Conservation (phyloP, 2,113 vertebrate species). For the Ochotona curzoniae region DNA sequence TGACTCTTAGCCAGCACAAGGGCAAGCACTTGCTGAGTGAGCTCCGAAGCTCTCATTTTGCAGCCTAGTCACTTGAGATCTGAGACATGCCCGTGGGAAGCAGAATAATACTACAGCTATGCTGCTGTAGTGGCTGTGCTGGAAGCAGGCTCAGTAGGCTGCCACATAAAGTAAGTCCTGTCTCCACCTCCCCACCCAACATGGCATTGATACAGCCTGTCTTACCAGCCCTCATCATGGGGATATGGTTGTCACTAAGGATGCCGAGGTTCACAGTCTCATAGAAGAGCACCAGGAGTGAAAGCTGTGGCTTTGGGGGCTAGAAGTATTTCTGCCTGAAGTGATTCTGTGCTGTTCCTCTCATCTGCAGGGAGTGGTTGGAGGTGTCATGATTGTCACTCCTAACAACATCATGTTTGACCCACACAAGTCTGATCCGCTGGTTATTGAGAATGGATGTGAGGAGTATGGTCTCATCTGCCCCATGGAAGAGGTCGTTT, state of each 20-base stretch:
- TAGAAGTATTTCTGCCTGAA: not conserved
- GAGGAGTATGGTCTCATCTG: conserved; percentile 99
- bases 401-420: conserved; percentile 99
- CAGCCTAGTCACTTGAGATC: not conserved
- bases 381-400: conserved; percentile 98
- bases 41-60: not conserved
- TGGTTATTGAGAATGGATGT: conserved; percentile 98
- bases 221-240: not conserved
- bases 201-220: not conserved
- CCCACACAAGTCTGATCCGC: conserved; percentile 98
- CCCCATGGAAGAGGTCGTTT: conserved; percentile 98
- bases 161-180: not conserved
- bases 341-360: conserved; percentile 40
- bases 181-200: not conserved
- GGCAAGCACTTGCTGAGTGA: not conserved
- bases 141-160: accelerated
- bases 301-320: not conserved
- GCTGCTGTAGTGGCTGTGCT: not conserved
- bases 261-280: not conserved
- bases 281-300: not conserved
- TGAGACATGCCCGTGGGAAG: not conserved
- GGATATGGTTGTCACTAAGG: not conserved
- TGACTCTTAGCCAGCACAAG: not conserved
- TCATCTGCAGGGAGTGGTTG: conserved; percentile 93
- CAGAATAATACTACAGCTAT: not conserved